Conservation (phyloP, 2,888 invertebrate species). For the Corbicula japonica region DNA sequence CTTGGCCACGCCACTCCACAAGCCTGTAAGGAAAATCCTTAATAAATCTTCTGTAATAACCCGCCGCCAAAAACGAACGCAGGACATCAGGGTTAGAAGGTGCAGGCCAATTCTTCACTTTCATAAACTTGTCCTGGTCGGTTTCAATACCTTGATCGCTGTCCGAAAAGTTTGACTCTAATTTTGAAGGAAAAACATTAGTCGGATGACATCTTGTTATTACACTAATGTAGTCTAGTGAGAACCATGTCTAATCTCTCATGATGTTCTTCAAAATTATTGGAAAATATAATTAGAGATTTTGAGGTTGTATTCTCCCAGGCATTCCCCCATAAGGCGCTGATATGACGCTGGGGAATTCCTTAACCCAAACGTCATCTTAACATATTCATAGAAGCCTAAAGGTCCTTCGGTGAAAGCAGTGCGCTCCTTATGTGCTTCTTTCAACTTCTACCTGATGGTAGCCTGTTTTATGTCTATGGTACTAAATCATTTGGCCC, state of each 20-base stretch:
- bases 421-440: conserved; percentile 13
- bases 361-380: conserved; percentile 9
- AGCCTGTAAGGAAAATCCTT: too few relatives aligned
- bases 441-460: conserved; percentile 19
- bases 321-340: conserved; percentile 26
- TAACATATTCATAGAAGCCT: conserved; percentile 12
- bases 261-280: conserved; percentile 15
- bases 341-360: conserved; percentile 17
- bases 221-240: not conserved
- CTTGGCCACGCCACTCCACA: too few relatives aligned
- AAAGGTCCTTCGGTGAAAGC: conserved; percentile 22
- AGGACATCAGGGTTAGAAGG: conserved; percentile 5
- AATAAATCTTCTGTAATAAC: conserved; percentile 5
- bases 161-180: too few relatives aligned
- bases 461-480: too few relatives aligned
- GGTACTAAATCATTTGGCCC: too few relatives aligned
- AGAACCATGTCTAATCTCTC: conserved; percentile 1
- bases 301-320: conserved; percentile 22
- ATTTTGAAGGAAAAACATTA: too few relatives aligned
- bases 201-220: too few relatives aligned
- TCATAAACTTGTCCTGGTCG: not conserved
- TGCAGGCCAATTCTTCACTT: not conserved
- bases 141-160: too few relatives aligned
- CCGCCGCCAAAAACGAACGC: conserved; percentile 8
- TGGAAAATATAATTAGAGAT: conserved; percentile 10